Percentiles rank a stretch among this genome's conserved stretches.
These are phyloP conservation scores for Pristionchus entomophagus DNA, from an alignment of 2,888 invertebrate genomes.

Conservation along the genomic window DNA sequence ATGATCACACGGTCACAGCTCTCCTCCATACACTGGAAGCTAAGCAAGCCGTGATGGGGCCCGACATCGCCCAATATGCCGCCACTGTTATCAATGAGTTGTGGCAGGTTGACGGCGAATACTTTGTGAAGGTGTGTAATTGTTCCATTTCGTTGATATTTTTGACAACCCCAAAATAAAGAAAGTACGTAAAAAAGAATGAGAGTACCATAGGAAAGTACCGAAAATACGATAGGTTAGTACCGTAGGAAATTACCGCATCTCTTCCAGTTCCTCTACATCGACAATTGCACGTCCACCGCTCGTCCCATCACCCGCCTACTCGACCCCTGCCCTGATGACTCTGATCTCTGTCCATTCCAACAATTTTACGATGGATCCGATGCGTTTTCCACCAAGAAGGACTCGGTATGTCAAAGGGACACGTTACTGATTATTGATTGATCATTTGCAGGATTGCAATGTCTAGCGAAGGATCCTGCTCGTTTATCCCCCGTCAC, in stretches of 20 bases:
- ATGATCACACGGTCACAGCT: constrained; percentile 37
- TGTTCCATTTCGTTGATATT: no score
- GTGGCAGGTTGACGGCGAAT: constrained; percentile 30
- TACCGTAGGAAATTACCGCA: no score
- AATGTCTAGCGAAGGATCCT: neutral
- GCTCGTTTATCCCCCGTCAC: no score
- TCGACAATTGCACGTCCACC: neutral
- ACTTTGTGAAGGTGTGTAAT: constrained; percentile 10
- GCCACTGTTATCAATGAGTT: constrained; percentile 14
- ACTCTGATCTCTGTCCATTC: neutral
- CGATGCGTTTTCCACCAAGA: neutral
- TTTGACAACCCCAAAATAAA: no score
- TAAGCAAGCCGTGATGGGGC: constrained; percentile 15
- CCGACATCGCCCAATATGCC: constrained; percentile 29
- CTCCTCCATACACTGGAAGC: constrained; percentile 25
- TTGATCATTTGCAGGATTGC: neutral
- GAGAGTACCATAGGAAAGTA: neutral
- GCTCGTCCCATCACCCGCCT: neutral
- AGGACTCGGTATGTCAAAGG: neutral
- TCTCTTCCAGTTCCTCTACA: constrained; percentile 3
- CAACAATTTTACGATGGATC: neutral
- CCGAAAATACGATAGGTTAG: no score
- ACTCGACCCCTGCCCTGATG: neutral
- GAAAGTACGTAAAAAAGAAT: no score
- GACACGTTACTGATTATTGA: neutral